Conservation (phyloP, 2,888 invertebrate species). For the Trachelus stipa region DNA sequence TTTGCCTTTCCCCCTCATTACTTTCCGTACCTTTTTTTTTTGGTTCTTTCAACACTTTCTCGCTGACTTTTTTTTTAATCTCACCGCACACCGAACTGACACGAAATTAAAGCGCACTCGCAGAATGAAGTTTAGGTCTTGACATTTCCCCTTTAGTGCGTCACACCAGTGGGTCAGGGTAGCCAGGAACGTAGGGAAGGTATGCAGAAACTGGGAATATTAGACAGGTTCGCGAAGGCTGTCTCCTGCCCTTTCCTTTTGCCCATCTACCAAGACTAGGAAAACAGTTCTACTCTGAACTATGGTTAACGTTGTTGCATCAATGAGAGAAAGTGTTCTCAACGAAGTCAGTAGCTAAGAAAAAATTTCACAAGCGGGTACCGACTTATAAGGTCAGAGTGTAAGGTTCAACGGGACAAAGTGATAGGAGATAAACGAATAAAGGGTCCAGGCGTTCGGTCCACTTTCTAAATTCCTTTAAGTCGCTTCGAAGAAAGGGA, state of each 20-base stretch:
- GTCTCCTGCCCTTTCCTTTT: conserved; percentile 17
- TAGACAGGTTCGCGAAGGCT: neutral
- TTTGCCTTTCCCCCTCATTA: conserved; percentile 4
- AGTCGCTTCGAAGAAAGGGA: conserved; percentile 30
- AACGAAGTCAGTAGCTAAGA: too few species aligned
- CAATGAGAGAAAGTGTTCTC: neutral
- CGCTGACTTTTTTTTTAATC: conserved; percentile 13
- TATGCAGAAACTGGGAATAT: conserved; percentile 11
- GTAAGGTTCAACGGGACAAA: neutral
- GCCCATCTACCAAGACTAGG: conserved; percentile 24
- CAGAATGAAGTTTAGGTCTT: conserved; percentile 52
- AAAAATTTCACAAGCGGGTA: too few species aligned
- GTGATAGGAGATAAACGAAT: neutral
- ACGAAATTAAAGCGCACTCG: conserved; percentile 48
- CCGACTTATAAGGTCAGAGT: too few species aligned
- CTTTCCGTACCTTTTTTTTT: conserved; percentile 6
- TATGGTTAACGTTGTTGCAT: conserved; percentile 38
- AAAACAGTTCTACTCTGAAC: conserved; percentile 30
- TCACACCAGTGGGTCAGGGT: neutral
- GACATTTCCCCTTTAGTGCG: conserved; percentile 44
- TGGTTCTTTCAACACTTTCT: neutral
- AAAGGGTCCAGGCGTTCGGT: neutral
- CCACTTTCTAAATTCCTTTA: conserved; percentile 45
- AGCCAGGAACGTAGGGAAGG: neutral
- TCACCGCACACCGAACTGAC: conserved; percentile 11